These are phyloP conservation scores for Acronicta leporina DNA, from an alignment of 2,888 invertebrate species.

Conservation along the genomic window DNA sequence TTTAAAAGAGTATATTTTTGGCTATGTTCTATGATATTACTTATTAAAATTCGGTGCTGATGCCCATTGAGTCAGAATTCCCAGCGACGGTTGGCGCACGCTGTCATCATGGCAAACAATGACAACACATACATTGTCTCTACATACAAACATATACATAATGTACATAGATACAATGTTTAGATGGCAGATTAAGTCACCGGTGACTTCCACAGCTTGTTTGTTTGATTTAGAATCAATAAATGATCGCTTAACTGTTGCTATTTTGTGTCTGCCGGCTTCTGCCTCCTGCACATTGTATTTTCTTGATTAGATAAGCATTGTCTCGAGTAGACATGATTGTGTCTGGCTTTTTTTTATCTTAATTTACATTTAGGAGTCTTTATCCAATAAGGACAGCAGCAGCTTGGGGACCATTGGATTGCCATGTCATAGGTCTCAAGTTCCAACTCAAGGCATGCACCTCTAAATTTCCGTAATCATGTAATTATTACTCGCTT, in stretches of 20 bases:
- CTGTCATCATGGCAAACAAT: conserved; percentile 40
- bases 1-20: no score
- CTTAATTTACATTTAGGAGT: no score
- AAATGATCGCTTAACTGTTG: not conserved
- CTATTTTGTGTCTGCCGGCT: not conserved
- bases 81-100: conserved; percentile 15
- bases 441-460: no score
- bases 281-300: no score
- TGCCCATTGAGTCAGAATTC: conserved; percentile 18
- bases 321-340: no score
- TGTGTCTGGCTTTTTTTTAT: no score
- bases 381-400: no score
- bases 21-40: not conserved
- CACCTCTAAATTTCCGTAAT: no score
- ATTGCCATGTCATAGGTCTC: no score
- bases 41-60: conserved; percentile 17
- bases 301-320: no score
- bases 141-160: conserved; percentile 1
- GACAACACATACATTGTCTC: conserved; percentile 37
- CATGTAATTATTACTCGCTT: no score
- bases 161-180: conserved; percentile 7
- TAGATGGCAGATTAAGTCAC: conserved; percentile 32
- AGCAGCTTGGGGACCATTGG: no score
- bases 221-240: conserved; percentile 16
- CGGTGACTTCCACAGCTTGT: conserved; percentile 12